Evolutionary conservation across 2,113 vertebrate species (phyloP), one percentile per base, ranked within the genome.

Genomic region (Podarcis raffonei): DNA sequence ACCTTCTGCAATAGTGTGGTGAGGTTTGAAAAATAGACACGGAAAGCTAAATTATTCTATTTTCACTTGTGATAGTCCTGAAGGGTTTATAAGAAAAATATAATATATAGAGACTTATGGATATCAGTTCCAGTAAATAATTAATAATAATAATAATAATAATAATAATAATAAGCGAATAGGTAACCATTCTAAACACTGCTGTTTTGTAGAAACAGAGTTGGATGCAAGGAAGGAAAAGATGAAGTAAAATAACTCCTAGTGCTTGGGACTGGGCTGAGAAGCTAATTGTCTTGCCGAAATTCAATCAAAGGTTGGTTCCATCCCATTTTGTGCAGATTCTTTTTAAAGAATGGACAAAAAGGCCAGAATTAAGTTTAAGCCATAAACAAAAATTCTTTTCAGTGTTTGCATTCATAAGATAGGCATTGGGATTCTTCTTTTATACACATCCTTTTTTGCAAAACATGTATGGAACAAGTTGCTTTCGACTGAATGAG

Each of bases 11-110:
- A 57, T 81, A 39, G 66, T 37, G 86, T 59, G 66, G 78, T 39
- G 80, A 7, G 72, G 87, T 82, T 95, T 65, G 68, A 71, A 57
- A 53, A 22, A 75, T 9, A 15, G 7, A 20, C 87, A 87, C 15
- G 5, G 27, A 81, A 57, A 35, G 18, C 23, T 35, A 75, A 66
- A 79, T 69, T 42, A n/a, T 76, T 37, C 59, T 22, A 37, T 65
- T 82, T 48, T 20, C 12, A 8, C 6, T 69, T 71, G 11, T 79
- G 9, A 23, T 32, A 57, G 23, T 69, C 7, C 27, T 20, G 5
- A 48, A 81, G 15, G 5, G 18, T 72, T 18, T 69, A 76, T 16
- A 62, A 39, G 27, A 87, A 32, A 69, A 69, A 69, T 30, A 83
- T n/a, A 18, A 48, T 1, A 9, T 80, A 80, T 37, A 30, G 27